phyloP scores from a whole-genome alignment of 2,113 vertebrate genomes.

The Megaceryle torquata region DNA sequence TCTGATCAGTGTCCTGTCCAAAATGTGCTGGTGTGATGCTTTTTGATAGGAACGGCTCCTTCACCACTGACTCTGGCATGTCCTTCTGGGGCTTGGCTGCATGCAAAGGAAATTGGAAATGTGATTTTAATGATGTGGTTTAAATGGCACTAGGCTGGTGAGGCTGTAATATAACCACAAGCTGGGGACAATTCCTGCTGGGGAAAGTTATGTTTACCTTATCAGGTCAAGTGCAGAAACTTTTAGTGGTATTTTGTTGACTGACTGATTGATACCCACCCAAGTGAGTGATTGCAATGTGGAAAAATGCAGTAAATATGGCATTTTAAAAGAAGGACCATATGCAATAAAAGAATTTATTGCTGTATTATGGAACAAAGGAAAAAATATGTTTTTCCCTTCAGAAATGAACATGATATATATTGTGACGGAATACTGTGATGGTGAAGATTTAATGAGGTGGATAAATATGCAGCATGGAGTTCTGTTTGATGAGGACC shows the following conservation, averaged over 20 bases:
- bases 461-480: conserved; percentile 84
- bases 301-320: not conserved
- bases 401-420: conserved; percentile 81
- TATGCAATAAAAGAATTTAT: not conserved
- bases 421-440: conserved; percentile 95
- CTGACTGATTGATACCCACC: not conserved
- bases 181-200: not conserved
- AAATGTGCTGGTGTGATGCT: not conserved
- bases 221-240: not conserved
- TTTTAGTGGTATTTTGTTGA: not conserved
- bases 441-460: conserved; percentile 90
- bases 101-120: not conserved
- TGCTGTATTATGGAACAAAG: not conserved
- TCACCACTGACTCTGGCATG: not conserved
- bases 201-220: not conserved
- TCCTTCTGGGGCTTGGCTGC: not conserved
- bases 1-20: not conserved
- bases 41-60: not conserved
- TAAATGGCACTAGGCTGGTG: not conserved
- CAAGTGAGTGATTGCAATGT: not conserved
- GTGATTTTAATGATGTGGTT: not conserved
- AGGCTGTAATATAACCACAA: not conserved
- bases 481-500: conserved; percentile 83
- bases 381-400: conserved; percentile 36
- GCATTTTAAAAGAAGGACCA: not conserved